Percentiles rank a stretch among this genome's conserved stretches.
phyloP scores from a whole-genome alignment of 2,797 vertebrate species.

The Clamator glandarius region DNA sequence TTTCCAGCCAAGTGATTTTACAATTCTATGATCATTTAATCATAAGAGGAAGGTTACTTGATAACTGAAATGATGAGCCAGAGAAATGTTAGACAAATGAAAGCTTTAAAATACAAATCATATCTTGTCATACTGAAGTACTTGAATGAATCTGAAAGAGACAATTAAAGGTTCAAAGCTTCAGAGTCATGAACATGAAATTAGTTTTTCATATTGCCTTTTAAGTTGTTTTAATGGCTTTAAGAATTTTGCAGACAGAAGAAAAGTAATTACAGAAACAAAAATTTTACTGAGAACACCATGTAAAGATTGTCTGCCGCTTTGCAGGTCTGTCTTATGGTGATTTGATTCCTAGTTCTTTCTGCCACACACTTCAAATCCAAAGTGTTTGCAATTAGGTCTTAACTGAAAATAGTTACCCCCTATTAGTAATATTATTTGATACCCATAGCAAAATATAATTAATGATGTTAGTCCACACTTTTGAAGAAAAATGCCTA shows the following conservation, averaged over 20 bases:
- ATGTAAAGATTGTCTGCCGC: background rate
- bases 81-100: background rate
- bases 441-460: background rate
- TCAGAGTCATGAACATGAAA: background rate
- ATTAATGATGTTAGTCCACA: background rate
- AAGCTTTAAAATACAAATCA: background rate
- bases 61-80: background rate
- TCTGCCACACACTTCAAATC: background rate
- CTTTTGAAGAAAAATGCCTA: background rate
- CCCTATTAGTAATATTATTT: background rate
- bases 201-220: background rate
- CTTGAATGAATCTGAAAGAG: background rate
- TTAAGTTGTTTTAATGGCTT: background rate
- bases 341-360: background rate
- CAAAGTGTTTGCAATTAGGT: background rate
- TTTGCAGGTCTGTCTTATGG: background rate
- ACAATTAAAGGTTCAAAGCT: background rate
- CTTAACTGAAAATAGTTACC: background rate
- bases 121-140: background rate
- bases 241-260: background rate
- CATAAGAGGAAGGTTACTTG: background rate
- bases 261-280: background rate
- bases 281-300: background rate
- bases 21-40: background rate
- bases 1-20: too few relatives aligned